Conservation (phyloP, 2,888 invertebrate species). For the Hecatera dysodea region DNA sequence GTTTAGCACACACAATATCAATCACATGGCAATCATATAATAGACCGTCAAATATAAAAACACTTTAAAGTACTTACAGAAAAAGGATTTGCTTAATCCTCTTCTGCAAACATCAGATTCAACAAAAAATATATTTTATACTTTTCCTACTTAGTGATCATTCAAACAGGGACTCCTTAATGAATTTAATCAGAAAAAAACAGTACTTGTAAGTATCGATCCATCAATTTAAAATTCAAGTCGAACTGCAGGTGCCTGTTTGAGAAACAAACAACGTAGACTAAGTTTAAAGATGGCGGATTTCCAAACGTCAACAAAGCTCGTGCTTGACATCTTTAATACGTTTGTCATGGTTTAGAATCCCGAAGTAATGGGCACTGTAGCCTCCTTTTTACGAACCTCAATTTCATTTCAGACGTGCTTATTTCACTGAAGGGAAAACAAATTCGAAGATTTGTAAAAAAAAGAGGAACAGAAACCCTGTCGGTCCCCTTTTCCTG, state of each 20-base stretch:
- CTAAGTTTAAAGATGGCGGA: conserved; percentile 62
- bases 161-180: conserved; percentile 17
- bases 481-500: neutral
- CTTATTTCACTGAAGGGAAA: conserved; percentile 49
- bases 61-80: no score
- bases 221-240: conserved; percentile 55
- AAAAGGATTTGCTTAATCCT: no score
- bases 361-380: conserved; percentile 57
- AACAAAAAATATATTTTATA: conserved; percentile 15
- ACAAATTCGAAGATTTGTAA: conserved; percentile 10
- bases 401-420: conserved; percentile 68
- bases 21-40: neutral
- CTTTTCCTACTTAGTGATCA: conserved; percentile 9
- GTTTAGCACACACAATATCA: no score
- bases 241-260: conserved; percentile 44
- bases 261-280: conserved; percentile 62
- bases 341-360: conserved; percentile 63
- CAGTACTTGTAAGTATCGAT: conserved; percentile 26
- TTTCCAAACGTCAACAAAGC: conserved; percentile 58
- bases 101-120: neutral
- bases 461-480: neutral
- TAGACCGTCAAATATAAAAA: no score
- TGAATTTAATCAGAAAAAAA: conserved; percentile 53
- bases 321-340: conserved; percentile 69
- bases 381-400: conserved; percentile 62